These are phyloP conservation scores for Paragorgia papillata DNA, from an alignment of 92 coral and sea anemone species.

Conservation along the genomic window DNA sequence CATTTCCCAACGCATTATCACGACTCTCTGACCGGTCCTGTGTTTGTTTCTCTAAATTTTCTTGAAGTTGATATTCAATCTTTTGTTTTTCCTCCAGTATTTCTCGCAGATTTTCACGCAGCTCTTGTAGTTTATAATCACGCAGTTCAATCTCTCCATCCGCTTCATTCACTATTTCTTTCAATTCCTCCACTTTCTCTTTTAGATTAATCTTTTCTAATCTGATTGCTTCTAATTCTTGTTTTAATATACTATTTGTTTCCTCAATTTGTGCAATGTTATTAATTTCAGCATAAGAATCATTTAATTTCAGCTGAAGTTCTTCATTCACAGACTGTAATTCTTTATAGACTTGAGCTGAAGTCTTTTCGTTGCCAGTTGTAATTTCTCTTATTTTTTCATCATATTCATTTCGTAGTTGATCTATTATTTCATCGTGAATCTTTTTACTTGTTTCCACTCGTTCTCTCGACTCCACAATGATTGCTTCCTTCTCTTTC, in stretches of 20 bases:
- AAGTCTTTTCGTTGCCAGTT: neutral
- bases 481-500: constrained; percentile 46
- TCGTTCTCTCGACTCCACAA: constrained; percentile 48
- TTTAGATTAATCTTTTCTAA: constrained; percentile 16
- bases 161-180: constrained; percentile 29
- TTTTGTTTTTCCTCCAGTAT: constrained; percentile 46
- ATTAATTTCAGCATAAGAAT: constrained; percentile 17
- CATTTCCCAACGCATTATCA: neutral
- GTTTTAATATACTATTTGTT: constrained; percentile 39
- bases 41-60: constrained; percentile 54
- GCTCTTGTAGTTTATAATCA: constrained; percentile 38
- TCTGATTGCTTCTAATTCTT: constrained; percentile 39
- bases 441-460: constrained; percentile 27
- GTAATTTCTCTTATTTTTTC: constrained; percentile 5
- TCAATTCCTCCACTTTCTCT: constrained; percentile 22
- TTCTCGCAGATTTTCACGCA: constrained; percentile 48
- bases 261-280: constrained; percentile 4
- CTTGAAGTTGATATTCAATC: constrained; percentile 58
- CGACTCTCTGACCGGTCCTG: neutral
- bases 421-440: constrained; percentile 24
- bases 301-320: constrained; percentile 45
- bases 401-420: neutral
- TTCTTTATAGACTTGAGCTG: constrained; percentile 51
- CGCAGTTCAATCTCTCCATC: constrained; percentile 38
- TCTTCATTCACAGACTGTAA: constrained; percentile 51